phyloP scores from a whole-genome alignment of 2,797 vertebrate species.

The Diceros bicornis region DNA sequence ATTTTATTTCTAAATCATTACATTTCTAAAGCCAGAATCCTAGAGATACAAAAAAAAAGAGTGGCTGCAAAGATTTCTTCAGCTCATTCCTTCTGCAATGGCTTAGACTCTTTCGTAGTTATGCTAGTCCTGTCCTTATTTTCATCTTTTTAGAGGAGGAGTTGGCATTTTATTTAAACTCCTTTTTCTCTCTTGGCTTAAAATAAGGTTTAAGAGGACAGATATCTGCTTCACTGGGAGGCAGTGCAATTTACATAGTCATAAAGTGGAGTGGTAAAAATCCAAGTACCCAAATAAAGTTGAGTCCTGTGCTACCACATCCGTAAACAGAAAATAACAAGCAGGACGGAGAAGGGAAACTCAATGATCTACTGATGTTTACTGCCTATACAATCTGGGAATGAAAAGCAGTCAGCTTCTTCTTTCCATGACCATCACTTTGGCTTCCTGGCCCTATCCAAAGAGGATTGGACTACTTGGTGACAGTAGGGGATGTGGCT shows the following conservation, averaged over 20 bases:
- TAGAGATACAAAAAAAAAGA: background rate
- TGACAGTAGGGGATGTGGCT: background rate
- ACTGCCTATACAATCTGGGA: constrained; percentile 1
- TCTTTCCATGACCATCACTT: background rate
- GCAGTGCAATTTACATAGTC: constrained; percentile 74
- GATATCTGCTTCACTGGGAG: constrained; percentile 57
- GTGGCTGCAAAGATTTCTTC: background rate
- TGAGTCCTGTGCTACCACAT: constrained; percentile 52
- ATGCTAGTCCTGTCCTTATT: constrained; percentile 55
- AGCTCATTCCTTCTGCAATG: background rate
- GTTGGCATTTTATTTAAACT: constrained; percentile 42
- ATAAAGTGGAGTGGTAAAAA: constrained; percentile 67
- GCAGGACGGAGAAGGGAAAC: constrained; percentile 32
- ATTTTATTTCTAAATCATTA: constrained; percentile 41
- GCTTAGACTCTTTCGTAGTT: constrained; percentile 23
- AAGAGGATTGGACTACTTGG: background rate
- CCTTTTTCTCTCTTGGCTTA: constrained; percentile 45
- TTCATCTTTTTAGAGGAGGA: constrained; percentile 61
- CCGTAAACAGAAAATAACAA: constrained; percentile 71
- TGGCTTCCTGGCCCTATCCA: background rate
- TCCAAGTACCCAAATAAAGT: constrained; percentile 74
- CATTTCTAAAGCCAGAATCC: constrained; percentile 20
- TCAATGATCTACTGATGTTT: constrained; percentile 60
- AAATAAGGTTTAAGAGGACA: constrained; percentile 30
- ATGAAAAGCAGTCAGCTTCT: constrained; percentile 10